Base-by-base conservation (phyloP, 2,113 vertebrate species). In the Bos javanicus region DNA sequence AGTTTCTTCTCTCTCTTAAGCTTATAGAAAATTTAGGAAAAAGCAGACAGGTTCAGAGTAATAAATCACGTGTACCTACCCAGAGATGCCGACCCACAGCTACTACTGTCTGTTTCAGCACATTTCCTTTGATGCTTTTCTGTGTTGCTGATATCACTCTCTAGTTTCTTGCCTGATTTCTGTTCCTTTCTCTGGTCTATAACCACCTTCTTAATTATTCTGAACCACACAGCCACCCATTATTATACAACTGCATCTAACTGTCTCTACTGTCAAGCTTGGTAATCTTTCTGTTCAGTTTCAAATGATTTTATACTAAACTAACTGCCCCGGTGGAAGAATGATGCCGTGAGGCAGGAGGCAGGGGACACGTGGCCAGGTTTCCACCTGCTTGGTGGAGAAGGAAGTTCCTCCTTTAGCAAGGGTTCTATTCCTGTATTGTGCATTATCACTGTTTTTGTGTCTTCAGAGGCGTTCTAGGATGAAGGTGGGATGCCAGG, bases 1-100 rank as follows among this genome's bases (percentile, higher is more conserved):
- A 82, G 12, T 95, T 94, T 91, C 33, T 81, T 95, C 90, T 90
- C 13, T 83, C 21, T 98, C 57, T 93, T 96, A 95, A 90, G 15
- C 43, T 71, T 82, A 48, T 25, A 54, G 67, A n/a, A 71, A 82
- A 91, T 60, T 89, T 78, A 92, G 67, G 3, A 25, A 36, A 54
- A 76, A 33, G 48, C 39, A 74, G 7, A 81, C 54, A 54, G 60
- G 14, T 82, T 97, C 6, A 67, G n/a, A 57, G 71, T 91, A 56
- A 33, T 91, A 76, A 81, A 9, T 33, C 6, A 46, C 4, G 17
- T 26, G 16, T 2, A 11, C 12, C 46, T 84, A 9, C 14, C 46
- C 25, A 87, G 57, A 16, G 60, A 13, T n/a, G 48, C 48, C 0
- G 59, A 15, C 17, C 23, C 16, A 87, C 36, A 26, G 71, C 52